Percentiles rank a stretch among this genome's conserved stretches.
Evolutionary conservation across 2,888 invertebrate species (phyloP).

Genomic region (Serrognathus titanus): DNA sequence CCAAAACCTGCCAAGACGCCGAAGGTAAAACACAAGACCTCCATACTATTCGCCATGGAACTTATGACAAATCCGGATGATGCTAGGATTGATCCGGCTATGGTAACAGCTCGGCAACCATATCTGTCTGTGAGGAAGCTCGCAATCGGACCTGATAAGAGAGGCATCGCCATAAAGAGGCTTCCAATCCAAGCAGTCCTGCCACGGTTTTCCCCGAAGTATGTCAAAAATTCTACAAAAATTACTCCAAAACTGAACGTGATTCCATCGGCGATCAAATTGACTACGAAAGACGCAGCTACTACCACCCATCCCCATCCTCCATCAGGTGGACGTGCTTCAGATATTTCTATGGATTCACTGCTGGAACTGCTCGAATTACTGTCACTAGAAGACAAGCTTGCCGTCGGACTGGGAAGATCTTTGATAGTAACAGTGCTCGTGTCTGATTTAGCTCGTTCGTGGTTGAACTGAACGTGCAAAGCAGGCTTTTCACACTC

Average conservation of each 20-base stretch:
- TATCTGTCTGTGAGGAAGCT: constrained; percentile 79
- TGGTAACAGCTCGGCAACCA: constrained; percentile 76
- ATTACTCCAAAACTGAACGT: constrained; percentile 91
- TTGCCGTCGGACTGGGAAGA: constrained; percentile 29
- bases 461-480: constrained; percentile 60
- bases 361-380: constrained; percentile 51
- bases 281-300: constrained; percentile 82
- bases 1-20: constrained; percentile 83
- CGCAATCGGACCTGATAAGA: constrained; percentile 81
- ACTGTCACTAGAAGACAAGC: constrained; percentile 38
- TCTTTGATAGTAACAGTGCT: constrained; percentile 25
- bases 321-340: constrained; percentile 77
- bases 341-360: constrained; percentile 62
- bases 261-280: constrained; percentile 88
- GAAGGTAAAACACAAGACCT: constrained; percentile 75
- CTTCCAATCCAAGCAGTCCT: constrained; percentile 90
- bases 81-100: constrained; percentile 73
- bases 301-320: constrained; percentile 95
- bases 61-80: constrained; percentile 74
- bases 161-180: constrained; percentile 87
- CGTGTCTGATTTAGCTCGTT: constrained; percentile 23
- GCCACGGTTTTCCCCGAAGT: constrained; percentile 80
- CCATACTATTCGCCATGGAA: constrained; percentile 72
- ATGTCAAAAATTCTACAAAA: constrained; percentile 78
- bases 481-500: constrained; percentile 46